Evolutionary conservation across 2,888 invertebrate genomes (phyloP).

Genomic region (Poecilobothrus nobilitatus): DNA sequence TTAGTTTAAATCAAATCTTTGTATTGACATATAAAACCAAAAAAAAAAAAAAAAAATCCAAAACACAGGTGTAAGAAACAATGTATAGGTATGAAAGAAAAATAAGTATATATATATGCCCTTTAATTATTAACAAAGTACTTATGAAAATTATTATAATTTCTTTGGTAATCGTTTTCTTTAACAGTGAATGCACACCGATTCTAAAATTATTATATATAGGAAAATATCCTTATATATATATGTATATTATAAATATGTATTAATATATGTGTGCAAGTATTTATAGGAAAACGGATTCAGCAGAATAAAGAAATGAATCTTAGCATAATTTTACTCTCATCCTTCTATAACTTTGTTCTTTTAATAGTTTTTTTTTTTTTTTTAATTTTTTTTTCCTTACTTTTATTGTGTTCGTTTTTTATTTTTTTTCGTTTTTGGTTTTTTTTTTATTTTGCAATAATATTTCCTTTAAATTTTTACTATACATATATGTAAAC

Average conservation of each 20-base stretch:
- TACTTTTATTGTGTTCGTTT: too few species aligned
- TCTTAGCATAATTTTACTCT: not conserved
- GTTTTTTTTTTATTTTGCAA: not conserved
- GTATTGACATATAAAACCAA: too few species aligned
- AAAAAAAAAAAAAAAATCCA: too few species aligned
- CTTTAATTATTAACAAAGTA: not conserved
- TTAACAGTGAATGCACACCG: constrained; percentile 5
- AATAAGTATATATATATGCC: too few species aligned
- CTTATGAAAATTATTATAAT: not conserved
- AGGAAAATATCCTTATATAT: not conserved
- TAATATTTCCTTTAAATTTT: constrained; percentile 2
- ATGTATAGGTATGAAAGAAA: too few species aligned
- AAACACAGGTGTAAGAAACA: too few species aligned
- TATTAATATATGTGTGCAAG: too few species aligned
- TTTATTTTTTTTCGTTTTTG: not conserved
- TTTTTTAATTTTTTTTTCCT: too few species aligned
- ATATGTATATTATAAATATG: too few species aligned
- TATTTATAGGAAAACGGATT: too few species aligned
- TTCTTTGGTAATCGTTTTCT: constrained; percentile 15
- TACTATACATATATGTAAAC: not conserved
- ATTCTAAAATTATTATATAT: not conserved
- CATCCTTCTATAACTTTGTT: constrained; percentile 1
- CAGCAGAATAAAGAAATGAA: not conserved
- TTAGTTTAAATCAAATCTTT: too few species aligned
- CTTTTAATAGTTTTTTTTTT: not conserved